Base-by-base conservation (phyloP, 2,113 vertebrate genomes). In the Artemisiospiza belli region DNA sequence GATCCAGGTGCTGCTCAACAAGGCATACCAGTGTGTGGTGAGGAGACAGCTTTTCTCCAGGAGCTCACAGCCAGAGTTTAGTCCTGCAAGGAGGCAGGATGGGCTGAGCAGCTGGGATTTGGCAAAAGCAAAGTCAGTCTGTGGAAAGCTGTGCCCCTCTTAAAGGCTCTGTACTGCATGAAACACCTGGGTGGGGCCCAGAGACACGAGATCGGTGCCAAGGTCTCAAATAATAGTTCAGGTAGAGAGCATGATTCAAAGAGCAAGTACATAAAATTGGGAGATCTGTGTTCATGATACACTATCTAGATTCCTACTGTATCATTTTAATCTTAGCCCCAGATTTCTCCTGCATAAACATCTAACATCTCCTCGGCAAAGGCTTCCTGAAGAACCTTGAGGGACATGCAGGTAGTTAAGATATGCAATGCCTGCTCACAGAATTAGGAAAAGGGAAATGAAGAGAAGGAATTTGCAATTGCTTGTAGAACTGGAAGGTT, bases 1-100 rank as follows among this genome's bases (percentile, higher is more conserved):
- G 66, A 84, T 70, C 57, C 72, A 67, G 77, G 28, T 7, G 0
- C 15, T 82, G 31, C 84, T 89, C 62, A 79, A 24, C 15, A 46
- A 66, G 41, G 52, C 2, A 0, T 31, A 39, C 19, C 23, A 51
- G 47, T 2, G 11, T 1, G 2, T 75, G 28, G 8, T 0, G 2
- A 79, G 52, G 62, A 68, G 54, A 67, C 10, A 64, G 55, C 27
- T 74, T 83, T 70, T 33, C 35, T 74, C 27, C 44, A 31, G n/a
- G 22, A 61, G 35, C 35, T 92, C 35, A 25, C 20, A 68, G 68
- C 28, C 27, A 16, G 77, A 62, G n/a, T 35, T 20, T 14, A 55
- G 61, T 70, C 44, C 35, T 46, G 27, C 19, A 80, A 61, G 77
- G 64, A 47, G 81, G 22, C 43, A 63, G 69, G 69, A 37, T 72